Evolutionary conservation across 2,797 vertebrate genomes (phyloP), one percentile per base, ranked within the genome.

Genomic region (Okamejei kenojei): DNA sequence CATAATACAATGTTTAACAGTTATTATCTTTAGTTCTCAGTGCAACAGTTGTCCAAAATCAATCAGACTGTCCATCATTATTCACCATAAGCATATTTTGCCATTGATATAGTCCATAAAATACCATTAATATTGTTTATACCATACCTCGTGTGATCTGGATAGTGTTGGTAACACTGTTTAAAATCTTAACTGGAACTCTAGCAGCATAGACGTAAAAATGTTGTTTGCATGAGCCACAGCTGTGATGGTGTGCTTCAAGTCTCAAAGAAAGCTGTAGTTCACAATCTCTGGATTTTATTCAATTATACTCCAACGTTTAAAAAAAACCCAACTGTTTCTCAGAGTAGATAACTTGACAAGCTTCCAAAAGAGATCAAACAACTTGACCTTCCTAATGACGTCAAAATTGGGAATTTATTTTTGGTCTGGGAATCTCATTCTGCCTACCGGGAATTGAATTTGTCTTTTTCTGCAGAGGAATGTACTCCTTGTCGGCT

Each of bases 401-500:
- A 73, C n/a, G 65, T 90, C 88, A 90, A 90, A 35, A 90, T 71
- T 19, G 35, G 71, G 65, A 90, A 26, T 93, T 93, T 93, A 94
- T 58, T 80, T 78, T 93, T 93, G 93, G 71, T 76, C 95, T 94
- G 96, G 96, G 97, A 97, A 97, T 98, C 96, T 96, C 94, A 96
- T 96, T 96, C 93, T 96, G 96, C 96, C 95, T 95, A 96, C 96
- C 96, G 93, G 90, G 95, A 94, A 94, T 95, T 94, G 95, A 94
- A 94, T 95, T 94, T 96, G 95, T 95, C 97, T 93, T 94, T 94
- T 95, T 93, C 94, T 93, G 96, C 95, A 95, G 96, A 95, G 96
- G 95, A 94, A 94, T 93, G 1, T 95, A 93, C 94, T 73, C 63
- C 19, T 93, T 93, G 90, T 91, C 93, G 93, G 93, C 93, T 93